Percentiles rank a stretch among this genome's conserved stretches.
phyloP scores from a whole-genome alignment of 1,140 invertebrate genomes.

The Magallana gigas region DNA sequence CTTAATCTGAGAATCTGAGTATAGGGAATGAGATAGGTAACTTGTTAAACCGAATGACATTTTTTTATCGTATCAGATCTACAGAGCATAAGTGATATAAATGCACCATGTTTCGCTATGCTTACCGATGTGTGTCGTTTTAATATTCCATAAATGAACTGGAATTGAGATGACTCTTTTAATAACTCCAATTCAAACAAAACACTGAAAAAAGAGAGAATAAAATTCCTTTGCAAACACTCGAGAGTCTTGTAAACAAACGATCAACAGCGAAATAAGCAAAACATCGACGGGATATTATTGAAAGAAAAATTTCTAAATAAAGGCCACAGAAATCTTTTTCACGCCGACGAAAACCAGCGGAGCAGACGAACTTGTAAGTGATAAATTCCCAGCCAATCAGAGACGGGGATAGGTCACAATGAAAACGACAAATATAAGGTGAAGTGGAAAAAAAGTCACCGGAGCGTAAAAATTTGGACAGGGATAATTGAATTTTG shows the following conservation, averaged over 20 bases:
- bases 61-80: too few relatives aligned
- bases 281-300: slow-evolving; percentile 19
- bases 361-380: slow-evolving; percentile 12
- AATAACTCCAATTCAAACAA: slow-evolving; percentile 2
- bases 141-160: not conserved
- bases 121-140: slow-evolving; percentile 27
- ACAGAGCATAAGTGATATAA: not conserved
- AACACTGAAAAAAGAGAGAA: not conserved
- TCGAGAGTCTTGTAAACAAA: slow-evolving; percentile 27
- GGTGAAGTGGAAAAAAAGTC: slow-evolving; percentile 9
- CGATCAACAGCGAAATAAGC: slow-evolving; percentile 22
- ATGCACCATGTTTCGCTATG: not conserved
- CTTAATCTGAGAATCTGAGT: too few relatives aligned
- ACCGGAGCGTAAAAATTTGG: not conserved
- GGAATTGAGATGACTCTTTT: not conserved
- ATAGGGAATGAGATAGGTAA: too few relatives aligned
- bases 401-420: not conserved
- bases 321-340: not conserved
- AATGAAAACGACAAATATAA: slow-evolving; percentile 17
- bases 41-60: too few relatives aligned
- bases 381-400: slow-evolving; percentile 18
- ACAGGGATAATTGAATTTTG: slow-evolving; percentile 20
- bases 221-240: not conserved
- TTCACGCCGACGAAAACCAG: not conserved
- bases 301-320: slow-evolving; percentile 13